Evolutionary conservation across 2,888 invertebrate genomes (phyloP), one percentile per base, ranked within the genome.

Genomic region (Athrips mouffetella): DNA sequence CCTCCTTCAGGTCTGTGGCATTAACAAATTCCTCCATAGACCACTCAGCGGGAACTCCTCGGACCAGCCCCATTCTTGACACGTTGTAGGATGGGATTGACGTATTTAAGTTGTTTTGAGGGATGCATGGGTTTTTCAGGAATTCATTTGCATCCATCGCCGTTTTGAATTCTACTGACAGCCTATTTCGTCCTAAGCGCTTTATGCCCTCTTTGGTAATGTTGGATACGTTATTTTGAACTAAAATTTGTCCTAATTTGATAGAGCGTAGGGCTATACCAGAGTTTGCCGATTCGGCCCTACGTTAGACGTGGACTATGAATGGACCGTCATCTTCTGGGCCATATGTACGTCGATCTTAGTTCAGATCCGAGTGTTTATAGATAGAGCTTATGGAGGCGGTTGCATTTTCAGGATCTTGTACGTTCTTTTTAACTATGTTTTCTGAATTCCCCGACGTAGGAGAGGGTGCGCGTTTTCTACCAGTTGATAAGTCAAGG

Each of bases 131-230:
- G 2, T 47, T 33, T 2, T 18, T 8, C 2, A 52, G 4, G 45
- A 53, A 56, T 0, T 18, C 4, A 18, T 57, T 57, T 5, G 54
- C 57, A 11, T 27, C 23, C 8, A 31, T 11, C 2, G 50, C 45
- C 0, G 37, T 15, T 8, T 29, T 30, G 25, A 54, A 54, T 23
- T 51, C 45, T 2, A 53, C 47, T 3, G 45, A 20, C 5, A 51
- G 37, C 44, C 33, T 50, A 31, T 57, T 54, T 1, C 50, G 48
- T 1, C 53, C 52, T 2, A 45, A 39, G 18, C 29, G 40, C 46
- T 53, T 53, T 4, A 52, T 51, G 6, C 50, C 53, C 20, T 51
- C 50, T 1, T 35, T 51, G 1, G 44, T 10, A 6, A 57, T 48
- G 1, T 27, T 8, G 15, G 10, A 8, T 6, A 55, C 30, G 16